Percentiles rank a stretch among this genome's conserved stretches.
phyloP scores from a whole-genome alignment of 2,888 invertebrate genomes.

The Dolomedes plantarius region DNA sequence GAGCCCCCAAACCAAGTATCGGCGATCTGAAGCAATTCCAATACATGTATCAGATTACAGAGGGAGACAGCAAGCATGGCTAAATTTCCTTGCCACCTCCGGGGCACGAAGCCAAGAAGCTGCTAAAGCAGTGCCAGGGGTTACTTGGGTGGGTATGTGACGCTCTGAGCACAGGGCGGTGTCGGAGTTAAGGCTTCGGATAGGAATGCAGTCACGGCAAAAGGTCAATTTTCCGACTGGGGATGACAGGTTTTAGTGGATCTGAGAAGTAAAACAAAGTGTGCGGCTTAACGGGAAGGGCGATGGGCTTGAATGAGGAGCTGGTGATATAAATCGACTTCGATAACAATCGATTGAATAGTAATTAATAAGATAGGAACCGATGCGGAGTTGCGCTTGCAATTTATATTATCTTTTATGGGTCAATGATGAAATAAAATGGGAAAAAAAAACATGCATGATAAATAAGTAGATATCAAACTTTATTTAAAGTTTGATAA shows the following conservation, averaged over 20 bases:
- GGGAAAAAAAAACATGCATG: no score
- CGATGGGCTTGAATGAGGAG: neutral
- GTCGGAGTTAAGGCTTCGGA: slow-evolving; percentile 1
- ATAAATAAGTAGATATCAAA: no score
- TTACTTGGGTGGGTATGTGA: neutral
- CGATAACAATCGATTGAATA: slow-evolving; percentile 13
- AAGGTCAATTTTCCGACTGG: slow-evolving; percentile 16
- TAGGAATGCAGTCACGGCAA: slow-evolving; percentile 1
- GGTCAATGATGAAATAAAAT: no score
- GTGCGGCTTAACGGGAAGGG: neutral
- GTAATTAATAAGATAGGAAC: neutral
- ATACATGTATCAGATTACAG: slow-evolving; percentile 15
- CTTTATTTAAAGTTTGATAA: no score
- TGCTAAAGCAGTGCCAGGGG: neutral
- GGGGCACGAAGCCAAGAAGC: neutral
- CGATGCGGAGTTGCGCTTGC: no score
- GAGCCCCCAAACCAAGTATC: neutral
- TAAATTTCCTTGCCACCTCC: slow-evolving; percentile 10
- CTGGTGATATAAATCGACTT: slow-evolving; percentile 1
- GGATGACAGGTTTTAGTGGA: slow-evolving; percentile 10
- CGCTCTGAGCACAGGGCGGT: neutral
- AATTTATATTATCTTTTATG: no score
- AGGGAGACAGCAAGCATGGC: neutral
- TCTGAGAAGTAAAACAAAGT: neutral
- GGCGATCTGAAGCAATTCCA: neutral